Evolutionary conservation across 2,888 invertebrate species (phyloP).

Genomic region (Amorpha juglandis): DNA sequence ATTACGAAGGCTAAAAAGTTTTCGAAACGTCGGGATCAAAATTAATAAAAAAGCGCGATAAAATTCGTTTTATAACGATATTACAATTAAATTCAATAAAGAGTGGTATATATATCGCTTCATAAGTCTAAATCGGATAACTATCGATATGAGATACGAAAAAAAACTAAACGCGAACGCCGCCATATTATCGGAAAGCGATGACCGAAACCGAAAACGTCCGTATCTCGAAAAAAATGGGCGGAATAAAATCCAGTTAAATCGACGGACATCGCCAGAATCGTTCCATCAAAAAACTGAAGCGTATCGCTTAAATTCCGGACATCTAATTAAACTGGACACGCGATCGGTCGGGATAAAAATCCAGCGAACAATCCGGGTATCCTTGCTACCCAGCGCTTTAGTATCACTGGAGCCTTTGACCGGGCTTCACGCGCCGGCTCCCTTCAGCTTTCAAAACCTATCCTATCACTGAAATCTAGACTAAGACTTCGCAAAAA

Average conservation of each 20-base stretch:
- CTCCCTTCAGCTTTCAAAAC: slow-evolving; percentile 32
- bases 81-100: no score
- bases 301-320: slow-evolving; percentile 16
- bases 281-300: slow-evolving; percentile 17
- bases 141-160: background rate
- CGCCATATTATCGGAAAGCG: slow-evolving; percentile 14
- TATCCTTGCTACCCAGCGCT: slow-evolving; percentile 24
- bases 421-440: slow-evolving; percentile 37
- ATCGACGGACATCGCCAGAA: slow-evolving; percentile 18
- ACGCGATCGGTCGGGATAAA: slow-evolving; percentile 23
- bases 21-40: no score
- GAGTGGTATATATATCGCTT: no score
- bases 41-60: no score
- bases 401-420: slow-evolving; percentile 27
- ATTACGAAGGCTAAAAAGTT: no score
- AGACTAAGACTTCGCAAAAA: slow-evolving; percentile 24
- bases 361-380: slow-evolving; percentile 18
- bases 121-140: no score
- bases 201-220: slow-evolving; percentile 11
- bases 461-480: slow-evolving; percentile 37
- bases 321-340: slow-evolving; percentile 25
- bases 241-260: slow-evolving; percentile 13
- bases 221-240: slow-evolving; percentile 13
- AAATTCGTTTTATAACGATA: no score
- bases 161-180: background rate